Conservation (phyloP, 2,113 vertebrate species). For the Tapirus terrestris region DNA sequence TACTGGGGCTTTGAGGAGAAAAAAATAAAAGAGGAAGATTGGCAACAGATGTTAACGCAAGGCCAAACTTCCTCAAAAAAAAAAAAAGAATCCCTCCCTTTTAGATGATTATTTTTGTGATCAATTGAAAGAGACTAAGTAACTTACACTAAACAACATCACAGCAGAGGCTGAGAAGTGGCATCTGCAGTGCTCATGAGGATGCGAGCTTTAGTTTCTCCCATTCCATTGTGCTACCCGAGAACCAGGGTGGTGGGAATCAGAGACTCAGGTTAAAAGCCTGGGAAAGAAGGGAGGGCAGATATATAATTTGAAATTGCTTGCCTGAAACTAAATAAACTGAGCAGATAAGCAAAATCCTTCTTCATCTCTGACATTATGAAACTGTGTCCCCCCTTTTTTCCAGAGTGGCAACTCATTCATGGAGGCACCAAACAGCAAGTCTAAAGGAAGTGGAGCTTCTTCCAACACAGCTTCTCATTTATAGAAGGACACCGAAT, state of each 20-base stretch:
- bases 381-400: rapidly evolving
- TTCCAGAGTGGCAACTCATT: not conserved
- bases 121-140: not conserved
- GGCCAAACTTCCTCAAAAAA: no score
- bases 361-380: not conserved
- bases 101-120: not conserved
- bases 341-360: not conserved
- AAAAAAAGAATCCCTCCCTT: not conserved
- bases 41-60: no score
- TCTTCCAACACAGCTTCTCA: not conserved
- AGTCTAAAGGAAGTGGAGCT: not conserved
- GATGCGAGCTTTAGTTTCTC: rapidly evolving
- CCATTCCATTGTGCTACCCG: not conserved
- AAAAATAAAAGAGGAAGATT: no score
- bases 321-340: not conserved
- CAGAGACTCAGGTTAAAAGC: not conserved
- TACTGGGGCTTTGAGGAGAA: no score
- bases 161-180: rapidly evolving
- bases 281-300: not conserved
- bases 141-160: not conserved
- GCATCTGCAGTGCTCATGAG: rapidly evolving
- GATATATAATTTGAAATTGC: not conserved
- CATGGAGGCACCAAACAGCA: not conserved
- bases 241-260: no score
- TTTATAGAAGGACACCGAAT: not conserved